These are phyloP conservation scores for Sthenelais limicola DNA, from an alignment of 2,888 invertebrate species.

Conservation along the genomic window DNA sequence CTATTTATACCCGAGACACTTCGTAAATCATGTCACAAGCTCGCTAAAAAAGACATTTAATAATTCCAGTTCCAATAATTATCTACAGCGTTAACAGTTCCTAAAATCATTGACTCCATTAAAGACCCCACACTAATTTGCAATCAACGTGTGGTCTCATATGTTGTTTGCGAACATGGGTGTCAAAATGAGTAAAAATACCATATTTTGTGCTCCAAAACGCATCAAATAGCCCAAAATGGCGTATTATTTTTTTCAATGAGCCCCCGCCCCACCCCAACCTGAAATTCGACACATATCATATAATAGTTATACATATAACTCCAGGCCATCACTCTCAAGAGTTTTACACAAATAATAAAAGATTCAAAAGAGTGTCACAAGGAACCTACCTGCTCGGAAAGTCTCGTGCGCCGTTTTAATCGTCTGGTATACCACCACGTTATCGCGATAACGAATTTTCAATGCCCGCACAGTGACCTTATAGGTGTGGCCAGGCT, in stretches of 20 bases:
- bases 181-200: too few species aligned
- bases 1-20: too few species aligned
- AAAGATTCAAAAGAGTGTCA: background rate
- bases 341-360: background rate
- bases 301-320: background rate
- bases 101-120: too few species aligned
- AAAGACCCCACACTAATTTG: too few species aligned
- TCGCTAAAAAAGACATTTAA: too few species aligned
- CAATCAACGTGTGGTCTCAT: too few species aligned
- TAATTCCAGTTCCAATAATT: too few species aligned
- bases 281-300: background rate
- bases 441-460: background rate
- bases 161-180: too few species aligned
- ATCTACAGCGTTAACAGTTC: too few species aligned
- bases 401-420: background rate
- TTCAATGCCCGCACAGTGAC: conserved; percentile 2
- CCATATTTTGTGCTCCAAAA: background rate
- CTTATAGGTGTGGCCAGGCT: conserved; percentile 16
- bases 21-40: too few species aligned
- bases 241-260: too few species aligned
- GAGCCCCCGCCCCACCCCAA: background rate
- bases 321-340: background rate
- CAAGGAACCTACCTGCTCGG: conserved; percentile 2
- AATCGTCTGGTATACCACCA: conserved; percentile 7
- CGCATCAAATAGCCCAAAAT: background rate